A percentile compares a stretch with the other conserved stretches of the same genome.
phyloP scores from a whole-genome alignment of 2,797 vertebrate genomes.

The Takifugu ocellatus region DNA sequence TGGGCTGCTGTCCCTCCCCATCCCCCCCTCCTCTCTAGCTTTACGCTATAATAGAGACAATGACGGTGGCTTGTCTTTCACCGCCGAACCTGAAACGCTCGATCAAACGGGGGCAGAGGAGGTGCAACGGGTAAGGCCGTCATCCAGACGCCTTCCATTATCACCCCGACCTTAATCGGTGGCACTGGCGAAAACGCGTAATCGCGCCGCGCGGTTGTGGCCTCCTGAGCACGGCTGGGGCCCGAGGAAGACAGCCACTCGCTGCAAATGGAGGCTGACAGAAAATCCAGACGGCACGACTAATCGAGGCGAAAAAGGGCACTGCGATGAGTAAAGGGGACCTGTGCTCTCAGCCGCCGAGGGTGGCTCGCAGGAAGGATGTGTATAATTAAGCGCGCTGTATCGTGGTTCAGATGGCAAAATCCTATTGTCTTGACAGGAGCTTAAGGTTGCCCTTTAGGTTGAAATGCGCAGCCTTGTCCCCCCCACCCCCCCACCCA shows the following conservation, averaged over 20 bases:
- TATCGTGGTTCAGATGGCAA: constrained; percentile 67
- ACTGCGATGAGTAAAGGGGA: constrained; percentile 57
- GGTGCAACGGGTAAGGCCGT: constrained; percentile 69
- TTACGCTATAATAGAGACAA: constrained; percentile 59
- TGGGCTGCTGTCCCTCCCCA: constrained; percentile 25
- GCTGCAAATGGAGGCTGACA: constrained; percentile 71
- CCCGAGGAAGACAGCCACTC: constrained; percentile 50
- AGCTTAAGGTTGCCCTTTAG: constrained; percentile 79
- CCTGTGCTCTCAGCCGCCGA: constrained; percentile 52
- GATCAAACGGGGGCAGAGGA: constrained; percentile 72
- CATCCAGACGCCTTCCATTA: constrained; percentile 70
- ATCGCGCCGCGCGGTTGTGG: constrained; percentile 25
- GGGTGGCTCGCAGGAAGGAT: constrained; percentile 60
- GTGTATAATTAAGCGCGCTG: constrained; percentile 77
- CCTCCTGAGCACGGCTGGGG: constrained; percentile 29
- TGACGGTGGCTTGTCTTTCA: constrained; percentile 66
- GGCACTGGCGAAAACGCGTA: constrained; percentile 52
- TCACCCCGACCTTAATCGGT: constrained; percentile 72
- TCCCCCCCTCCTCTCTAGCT: constrained; percentile 7
- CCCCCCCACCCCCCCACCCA: constrained; percentile 43
- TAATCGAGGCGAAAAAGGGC: constrained; percentile 54
- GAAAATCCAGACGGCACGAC: constrained; percentile 67
- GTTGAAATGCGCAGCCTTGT: constrained; percentile 59
- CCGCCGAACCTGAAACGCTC: constrained; percentile 68
- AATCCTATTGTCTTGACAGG: constrained; percentile 80